These are phyloP conservation scores for Dynastes hyllus DNA, from an alignment of 2,888 invertebrate species.

Conservation along the genomic window DNA sequence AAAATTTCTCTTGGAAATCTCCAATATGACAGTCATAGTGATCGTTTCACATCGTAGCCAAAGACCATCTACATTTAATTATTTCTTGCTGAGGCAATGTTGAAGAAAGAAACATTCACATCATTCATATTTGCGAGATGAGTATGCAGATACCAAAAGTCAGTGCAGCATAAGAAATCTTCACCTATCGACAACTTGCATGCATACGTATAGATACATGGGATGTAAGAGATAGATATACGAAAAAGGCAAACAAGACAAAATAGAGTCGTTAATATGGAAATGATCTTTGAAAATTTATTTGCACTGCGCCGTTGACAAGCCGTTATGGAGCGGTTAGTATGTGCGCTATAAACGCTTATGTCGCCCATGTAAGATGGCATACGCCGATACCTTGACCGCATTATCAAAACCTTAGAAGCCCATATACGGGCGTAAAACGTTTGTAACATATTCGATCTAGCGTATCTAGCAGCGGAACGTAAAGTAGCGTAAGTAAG, in stretches of 20 bases:
- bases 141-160: too few relatives aligned
- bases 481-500: neutral
- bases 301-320: constrained; percentile 33
- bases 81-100: too few relatives aligned
- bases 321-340: constrained; percentile 38
- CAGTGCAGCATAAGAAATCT: neutral
- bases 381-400: constrained; percentile 49
- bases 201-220: neutral
- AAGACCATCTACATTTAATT: too few relatives aligned
- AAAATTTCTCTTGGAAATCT: too few relatives aligned
- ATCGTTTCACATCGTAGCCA: too few relatives aligned
- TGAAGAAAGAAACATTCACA: too few relatives aligned
- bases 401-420: constrained; percentile 49
- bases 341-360: constrained; percentile 32
- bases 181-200: neutral
- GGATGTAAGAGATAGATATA: neutral
- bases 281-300: constrained; percentile 37
- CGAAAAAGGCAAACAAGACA: constrained; percentile 29
- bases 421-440: constrained; percentile 47
- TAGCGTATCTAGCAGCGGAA: constrained; percentile 8
- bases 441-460: constrained; percentile 13
- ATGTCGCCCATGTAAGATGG: constrained; percentile 37
- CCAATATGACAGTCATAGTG: too few relatives aligned
- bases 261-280: constrained; percentile 42
- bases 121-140: too few relatives aligned